Percentiles rank a stretch among this genome's conserved stretches.
Conservation (phyloP, 2,888 invertebrate genomes). For the Leptopterna dolabrata region DNA sequence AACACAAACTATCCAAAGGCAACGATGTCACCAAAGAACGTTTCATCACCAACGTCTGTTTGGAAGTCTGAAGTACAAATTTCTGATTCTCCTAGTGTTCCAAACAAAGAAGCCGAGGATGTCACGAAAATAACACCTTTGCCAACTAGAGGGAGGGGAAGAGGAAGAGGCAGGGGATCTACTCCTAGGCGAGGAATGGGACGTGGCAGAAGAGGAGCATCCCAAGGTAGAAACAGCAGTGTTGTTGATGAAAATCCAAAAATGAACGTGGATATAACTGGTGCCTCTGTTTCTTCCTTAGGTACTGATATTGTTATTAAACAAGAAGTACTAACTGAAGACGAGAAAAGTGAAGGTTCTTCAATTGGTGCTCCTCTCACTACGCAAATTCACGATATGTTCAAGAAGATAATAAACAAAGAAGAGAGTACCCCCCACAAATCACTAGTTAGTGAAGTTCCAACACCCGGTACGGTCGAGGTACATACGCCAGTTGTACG, state of each 20-base stretch:
- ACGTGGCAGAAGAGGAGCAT: background rate
- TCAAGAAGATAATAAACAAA: constrained; percentile 16
- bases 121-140: background rate
- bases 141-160: constrained; percentile 45
- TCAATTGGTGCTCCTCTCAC: background rate
- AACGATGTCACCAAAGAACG: constrained; percentile 60
- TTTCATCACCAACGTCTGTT: constrained; percentile 48
- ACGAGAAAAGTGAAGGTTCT: background rate
- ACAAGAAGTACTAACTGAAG: constrained; percentile 17
- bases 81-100: background rate
- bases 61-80: constrained; percentile 53
- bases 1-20: constrained; percentile 61
- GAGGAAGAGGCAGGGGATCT: constrained; percentile 40
- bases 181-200: background rate
- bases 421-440: background rate
- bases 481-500: background rate
- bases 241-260: background rate
- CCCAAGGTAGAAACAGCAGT: background rate
- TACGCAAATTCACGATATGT: constrained; percentile 17
- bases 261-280: background rate
- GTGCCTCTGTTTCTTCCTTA: background rate
- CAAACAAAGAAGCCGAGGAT: background rate
- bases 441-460: background rate
- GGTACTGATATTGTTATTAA: background rate
- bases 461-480: background rate